These are phyloP conservation scores for Anabas testudineus DNA, from an alignment of 2,797 vertebrate genomes.

Conservation along the genomic window DNA sequence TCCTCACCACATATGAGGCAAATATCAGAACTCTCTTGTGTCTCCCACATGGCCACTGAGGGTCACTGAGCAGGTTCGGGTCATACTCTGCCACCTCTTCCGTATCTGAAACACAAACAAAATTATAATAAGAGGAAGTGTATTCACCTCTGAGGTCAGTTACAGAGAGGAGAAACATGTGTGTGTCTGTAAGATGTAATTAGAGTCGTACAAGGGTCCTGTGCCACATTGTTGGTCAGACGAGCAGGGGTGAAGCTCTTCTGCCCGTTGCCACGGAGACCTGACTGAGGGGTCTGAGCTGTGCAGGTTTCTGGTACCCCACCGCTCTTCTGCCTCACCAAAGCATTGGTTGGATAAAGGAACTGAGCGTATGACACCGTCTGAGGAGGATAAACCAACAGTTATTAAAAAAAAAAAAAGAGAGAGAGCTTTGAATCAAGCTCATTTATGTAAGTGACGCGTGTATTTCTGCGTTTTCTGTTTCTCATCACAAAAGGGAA, in stretches of 20 bases:
- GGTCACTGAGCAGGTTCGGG: slow-evolving; percentile 95
- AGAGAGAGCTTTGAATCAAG: not conserved
- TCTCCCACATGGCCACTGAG: slow-evolving; percentile 97
- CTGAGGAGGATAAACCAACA: slow-evolving; percentile 71
- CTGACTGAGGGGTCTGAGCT: slow-evolving; percentile 71
- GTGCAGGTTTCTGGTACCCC: slow-evolving; percentile 74
- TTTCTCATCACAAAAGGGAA: not conserved
- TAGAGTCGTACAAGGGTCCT: slow-evolving; percentile 74
- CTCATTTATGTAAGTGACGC: not conserved
- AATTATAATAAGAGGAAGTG: not conserved
- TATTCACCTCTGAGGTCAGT: not conserved
- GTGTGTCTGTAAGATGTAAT: not conserved
- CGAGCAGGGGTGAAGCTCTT: slow-evolving; percentile 82
- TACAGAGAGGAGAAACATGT: not conserved
- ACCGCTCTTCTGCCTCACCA: slow-evolving; percentile 89
- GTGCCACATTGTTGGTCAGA: slow-evolving; percentile 63
- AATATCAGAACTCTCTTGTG: slow-evolving; percentile 98
- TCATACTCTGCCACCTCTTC: slow-evolving; percentile 92
- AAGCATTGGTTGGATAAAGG: slow-evolving; percentile 93
- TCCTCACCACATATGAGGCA: slow-evolving; percentile 94
- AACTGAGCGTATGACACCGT: slow-evolving; percentile 96
- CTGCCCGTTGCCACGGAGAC: slow-evolving; percentile 81
- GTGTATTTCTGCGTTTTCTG: not conserved
- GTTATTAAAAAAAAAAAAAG: not conserved
- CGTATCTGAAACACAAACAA: slow-evolving; percentile 72